Evolutionary conservation across 92 coral and sea anemone genomes (phyloP).

Genomic region (Isaurus tuberculatus): DNA sequence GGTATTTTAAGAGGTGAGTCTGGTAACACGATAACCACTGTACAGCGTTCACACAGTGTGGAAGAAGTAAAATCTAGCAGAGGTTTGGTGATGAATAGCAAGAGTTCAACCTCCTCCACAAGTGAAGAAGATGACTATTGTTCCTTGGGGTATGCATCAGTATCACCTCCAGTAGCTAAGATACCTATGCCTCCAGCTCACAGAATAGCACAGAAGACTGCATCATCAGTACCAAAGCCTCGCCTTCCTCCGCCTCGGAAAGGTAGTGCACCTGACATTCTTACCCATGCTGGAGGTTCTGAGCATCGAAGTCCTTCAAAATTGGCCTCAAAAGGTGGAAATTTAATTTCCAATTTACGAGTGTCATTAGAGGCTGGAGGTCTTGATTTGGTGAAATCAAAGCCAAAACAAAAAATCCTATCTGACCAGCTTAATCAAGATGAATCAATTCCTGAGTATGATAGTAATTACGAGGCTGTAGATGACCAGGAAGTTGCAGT

Average conservation of each 20-base stretch:
- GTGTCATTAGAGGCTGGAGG: conserved; percentile 89
- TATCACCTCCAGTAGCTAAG: conserved; percentile 46
- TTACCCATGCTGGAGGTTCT: not conserved
- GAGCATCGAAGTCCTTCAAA: conserved; percentile 35
- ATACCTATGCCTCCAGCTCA: conserved; percentile 45
- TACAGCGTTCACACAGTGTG: conserved; percentile 10
- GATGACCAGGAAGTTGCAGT: conserved; percentile 44
- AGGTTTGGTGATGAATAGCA: conserved; percentile 25
- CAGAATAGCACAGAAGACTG: conserved; percentile 18
- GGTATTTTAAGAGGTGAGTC: not conserved
- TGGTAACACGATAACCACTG: not conserved
- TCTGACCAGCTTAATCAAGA: conserved; percentile 51
- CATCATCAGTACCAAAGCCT: conserved; percentile 33
- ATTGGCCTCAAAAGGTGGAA: not conserved
- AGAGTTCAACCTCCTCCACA: conserved; percentile 48
- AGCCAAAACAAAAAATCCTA: conserved; percentile 48
- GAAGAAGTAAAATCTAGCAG: conserved; percentile 35
- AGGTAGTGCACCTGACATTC: conserved; percentile 69
- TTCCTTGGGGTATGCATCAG: conserved; percentile 62
- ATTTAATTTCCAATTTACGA: conserved; percentile 72
- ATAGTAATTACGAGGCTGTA: conserved; percentile 58
- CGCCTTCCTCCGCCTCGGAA: conserved; percentile 64
- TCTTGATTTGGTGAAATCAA: conserved; percentile 67
- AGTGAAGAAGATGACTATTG: conserved; percentile 79
- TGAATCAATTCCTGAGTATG: conserved; percentile 62